These are phyloP conservation scores for Leptinotarsa undecemlineata DNA, from an alignment of 1,140 invertebrate species.

Conservation along the genomic window DNA sequence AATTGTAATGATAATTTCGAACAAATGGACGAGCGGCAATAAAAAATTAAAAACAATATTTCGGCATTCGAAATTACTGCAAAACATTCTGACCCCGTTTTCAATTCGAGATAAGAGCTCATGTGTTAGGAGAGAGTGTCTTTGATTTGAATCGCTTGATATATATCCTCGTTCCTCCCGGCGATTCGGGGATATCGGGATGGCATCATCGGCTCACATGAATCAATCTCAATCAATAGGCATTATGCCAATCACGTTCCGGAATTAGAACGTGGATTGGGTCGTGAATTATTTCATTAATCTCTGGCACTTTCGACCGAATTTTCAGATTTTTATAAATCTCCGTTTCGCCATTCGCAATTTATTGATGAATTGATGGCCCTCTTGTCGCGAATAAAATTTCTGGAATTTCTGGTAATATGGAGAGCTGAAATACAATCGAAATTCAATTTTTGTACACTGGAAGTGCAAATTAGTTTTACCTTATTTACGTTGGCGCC, in stretches of 20 bases:
- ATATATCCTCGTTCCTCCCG: conserved; percentile 25
- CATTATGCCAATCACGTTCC: conserved; percentile 38
- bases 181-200: conserved; percentile 23
- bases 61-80: not conserved
- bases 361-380: conserved; percentile 14
- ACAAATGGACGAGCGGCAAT: not conserved
- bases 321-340: conserved; percentile 3
- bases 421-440: too few relatives aligned
- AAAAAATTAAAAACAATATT: not conserved
- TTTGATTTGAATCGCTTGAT: conserved; percentile 32
- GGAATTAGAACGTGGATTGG: conserved; percentile 33
- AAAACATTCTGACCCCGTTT: not conserved
- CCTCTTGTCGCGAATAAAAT: not conserved
- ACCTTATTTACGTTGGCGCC: too few relatives aligned
- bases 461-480: too few relatives aligned
- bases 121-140: not conserved
- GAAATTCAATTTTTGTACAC: too few relatives aligned
- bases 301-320: conserved; percentile 25
- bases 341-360: conserved; percentile 30
- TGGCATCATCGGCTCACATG: conserved; percentile 34
- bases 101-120: not conserved
- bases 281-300: conserved; percentile 38
- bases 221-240: conserved; percentile 40
- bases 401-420: too few relatives aligned
- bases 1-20: not conserved